Conservation (phyloP, 2,888 invertebrate genomes). For the Cephus runcator region DNA sequence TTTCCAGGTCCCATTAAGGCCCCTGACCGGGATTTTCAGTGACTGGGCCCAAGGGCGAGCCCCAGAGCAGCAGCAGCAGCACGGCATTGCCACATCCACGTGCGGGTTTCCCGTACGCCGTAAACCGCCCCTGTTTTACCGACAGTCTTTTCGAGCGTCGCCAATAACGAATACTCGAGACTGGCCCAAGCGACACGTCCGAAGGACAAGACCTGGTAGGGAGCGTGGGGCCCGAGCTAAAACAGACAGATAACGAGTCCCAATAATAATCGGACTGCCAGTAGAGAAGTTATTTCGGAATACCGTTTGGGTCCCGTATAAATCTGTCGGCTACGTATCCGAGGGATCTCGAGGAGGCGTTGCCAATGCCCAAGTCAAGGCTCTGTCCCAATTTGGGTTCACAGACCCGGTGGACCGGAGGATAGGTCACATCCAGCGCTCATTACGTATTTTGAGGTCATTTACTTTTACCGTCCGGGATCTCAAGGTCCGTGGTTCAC, state of each 20-base stretch:
- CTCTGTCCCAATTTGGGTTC: constrained; percentile 56
- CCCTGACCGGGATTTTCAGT: neutral
- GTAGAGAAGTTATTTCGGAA: neutral
- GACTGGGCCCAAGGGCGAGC: neutral
- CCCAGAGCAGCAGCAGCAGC: neutral
- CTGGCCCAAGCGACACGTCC: neutral
- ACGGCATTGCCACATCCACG: neutral
- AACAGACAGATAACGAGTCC: neutral
- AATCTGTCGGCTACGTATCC: neutral
- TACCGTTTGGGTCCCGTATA: neutral
- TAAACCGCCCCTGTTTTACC: neutral
- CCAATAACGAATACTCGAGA: neutral
- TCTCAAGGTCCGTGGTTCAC: constrained; percentile 43
- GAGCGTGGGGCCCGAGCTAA: neutral
- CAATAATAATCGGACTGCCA: neutral
- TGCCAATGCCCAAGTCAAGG: constrained; percentile 44
- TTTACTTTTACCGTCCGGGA: constrained; percentile 57
- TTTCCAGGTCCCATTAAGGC: neutral
- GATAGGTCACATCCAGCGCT: constrained; percentile 41
- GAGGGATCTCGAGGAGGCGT: constrained; percentile 26
- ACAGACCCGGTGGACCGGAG: constrained; percentile 44
- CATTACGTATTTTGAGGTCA: constrained; percentile 51
- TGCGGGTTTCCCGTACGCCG: neutral
- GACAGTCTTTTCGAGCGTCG: neutral
- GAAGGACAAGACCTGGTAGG: neutral